Evolutionary conservation across 2,113 vertebrate genomes (phyloP), one percentile per base, ranked within the genome.

Genomic region (Limnothrissa miodon): DNA sequence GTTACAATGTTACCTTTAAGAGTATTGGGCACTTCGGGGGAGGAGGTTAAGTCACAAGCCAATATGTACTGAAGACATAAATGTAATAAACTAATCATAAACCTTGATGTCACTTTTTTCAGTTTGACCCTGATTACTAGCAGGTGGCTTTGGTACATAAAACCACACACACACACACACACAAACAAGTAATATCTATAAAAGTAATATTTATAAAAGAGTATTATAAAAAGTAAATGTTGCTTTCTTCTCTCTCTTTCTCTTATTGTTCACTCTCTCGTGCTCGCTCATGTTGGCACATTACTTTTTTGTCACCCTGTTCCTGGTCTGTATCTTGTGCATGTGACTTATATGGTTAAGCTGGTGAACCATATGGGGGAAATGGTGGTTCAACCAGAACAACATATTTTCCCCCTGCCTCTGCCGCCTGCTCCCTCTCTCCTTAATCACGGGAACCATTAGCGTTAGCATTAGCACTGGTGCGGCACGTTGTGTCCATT

Each of bases 401-500:
- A 83, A 87, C 92, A 85, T 87, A 88, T 85, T 85, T 89, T 89
- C 87, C 88, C 89, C 87, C 88, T 89, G 89, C 88, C 91, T 91
- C 90, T 88, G 88, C 90, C 84, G 87, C 70, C 78, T 89, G 84
- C 88, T 85, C 88, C 89, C 88, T 92, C 88, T 89, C 88, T 92
- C 92, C 90, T 94, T 94, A 93, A 95, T 95, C 91, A 93, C 87
- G 89, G 89, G 87, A 80, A 11, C 91, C 91, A 93, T 94, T 92
- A 94, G 88, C 91, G 90, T 92, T 91, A 91, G 88, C 91, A 90
- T 92, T 91, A 91, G 82, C 86, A 85, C 90, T 91, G 91, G 91
- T 92, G 90, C 90, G 89, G 89, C 92, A 93, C 93, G 90, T 93
- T 92, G 90, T 87, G 89, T 89, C 93, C 90, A 91, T 94, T 94